A percentile compares a stretch with the other conserved stretches of the same genome.
These are phyloP conservation scores for Boulengeromyrus knoepffleri DNA, from an alignment of 2,113 vertebrate genomes.

Conservation along the genomic window DNA sequence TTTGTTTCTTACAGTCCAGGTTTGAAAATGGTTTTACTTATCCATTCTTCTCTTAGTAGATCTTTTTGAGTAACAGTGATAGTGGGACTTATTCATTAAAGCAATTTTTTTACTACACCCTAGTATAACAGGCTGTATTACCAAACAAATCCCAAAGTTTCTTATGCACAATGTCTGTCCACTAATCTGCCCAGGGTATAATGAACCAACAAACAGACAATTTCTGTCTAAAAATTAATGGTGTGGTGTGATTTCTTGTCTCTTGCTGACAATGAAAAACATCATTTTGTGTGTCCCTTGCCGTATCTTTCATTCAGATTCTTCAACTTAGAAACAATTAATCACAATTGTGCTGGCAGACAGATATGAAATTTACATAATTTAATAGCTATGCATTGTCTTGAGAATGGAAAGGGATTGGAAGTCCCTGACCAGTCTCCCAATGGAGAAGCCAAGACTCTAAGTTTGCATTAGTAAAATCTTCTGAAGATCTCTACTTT, in stretches of 20 bases:
- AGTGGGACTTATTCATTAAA: not conserved
- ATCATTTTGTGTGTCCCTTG: not conserved
- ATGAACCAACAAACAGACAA: not conserved
- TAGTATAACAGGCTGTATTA: not conserved
- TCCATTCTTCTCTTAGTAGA: not conserved
- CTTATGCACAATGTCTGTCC: not conserved
- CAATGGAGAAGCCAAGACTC: slow-evolving; percentile 2
- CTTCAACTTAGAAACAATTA: slow-evolving; percentile 22
- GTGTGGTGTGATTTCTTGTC: slow-evolving; percentile 9
- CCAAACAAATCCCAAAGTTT: not conserved
- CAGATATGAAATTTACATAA: slow-evolving; percentile 32
- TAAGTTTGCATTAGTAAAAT: slow-evolving; percentile 17
- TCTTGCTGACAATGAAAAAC: slow-evolving; percentile 17
- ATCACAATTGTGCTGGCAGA: slow-evolving; percentile 21
- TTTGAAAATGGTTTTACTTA: not conserved
- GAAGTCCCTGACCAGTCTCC: not conserved
- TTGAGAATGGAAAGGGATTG: not conserved
- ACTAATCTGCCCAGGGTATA: not conserved
- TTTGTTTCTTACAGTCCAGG: not conserved
- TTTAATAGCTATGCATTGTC: slow-evolving; percentile 21
- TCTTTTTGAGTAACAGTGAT: not conserved
- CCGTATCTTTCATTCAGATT: slow-evolving; percentile 23
- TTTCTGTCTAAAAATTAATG: not conserved
- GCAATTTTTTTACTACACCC: not conserved
- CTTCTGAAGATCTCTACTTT: slow-evolving; percentile 9